Evolutionary conservation across 2,113 vertebrate genomes (phyloP).

Genomic region (Neotoma lepida): DNA sequence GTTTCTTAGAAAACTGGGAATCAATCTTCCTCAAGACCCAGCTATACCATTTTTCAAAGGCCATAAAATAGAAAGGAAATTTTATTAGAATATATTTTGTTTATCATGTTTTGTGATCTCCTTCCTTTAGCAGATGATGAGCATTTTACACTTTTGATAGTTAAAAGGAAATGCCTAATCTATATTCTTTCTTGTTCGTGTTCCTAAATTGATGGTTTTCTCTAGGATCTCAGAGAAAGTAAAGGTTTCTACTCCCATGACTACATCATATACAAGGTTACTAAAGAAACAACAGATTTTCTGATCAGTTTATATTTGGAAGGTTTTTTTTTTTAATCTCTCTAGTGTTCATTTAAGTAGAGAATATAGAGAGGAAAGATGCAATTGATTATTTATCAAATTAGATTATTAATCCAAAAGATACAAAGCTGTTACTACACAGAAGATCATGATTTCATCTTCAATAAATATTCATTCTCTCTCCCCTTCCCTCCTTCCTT

Average conservation of each 20-base stretch:
- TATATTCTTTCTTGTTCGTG: not conserved
- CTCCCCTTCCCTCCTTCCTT: not conserved
- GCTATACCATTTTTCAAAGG: not conserved
- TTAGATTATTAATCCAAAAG: conserved; percentile 57
- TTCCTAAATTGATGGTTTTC: not conserved
- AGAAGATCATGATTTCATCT: conserved; percentile 26
- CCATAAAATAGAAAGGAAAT: not conserved
- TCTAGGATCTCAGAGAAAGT: conserved; percentile 13
- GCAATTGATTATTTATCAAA: conserved; percentile 61
- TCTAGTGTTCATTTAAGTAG: conserved; percentile 15
- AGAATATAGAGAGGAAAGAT: conserved; percentile 44
- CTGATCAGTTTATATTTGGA: conserved; percentile 13
- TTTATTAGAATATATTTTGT: conserved; percentile 13
- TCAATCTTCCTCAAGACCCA: too few relatives aligned
- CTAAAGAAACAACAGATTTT: conserved; percentile 55
- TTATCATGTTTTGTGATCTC: not conserved
- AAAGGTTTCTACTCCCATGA: not conserved
- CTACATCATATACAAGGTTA: conserved; percentile 2
- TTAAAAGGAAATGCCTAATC: not conserved
- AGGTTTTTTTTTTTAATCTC: not conserved
- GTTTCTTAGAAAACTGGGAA: too few relatives aligned
- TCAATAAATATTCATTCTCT: not conserved
- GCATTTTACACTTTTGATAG: not conserved
- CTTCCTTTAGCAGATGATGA: conserved; percentile 27
- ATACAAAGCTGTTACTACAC: not conserved